A percentile compares a stretch with the other conserved stretches of the same genome.
Conservation (phyloP, 2,797 vertebrate genomes). For the Pyrocephalus nanus region DNA sequence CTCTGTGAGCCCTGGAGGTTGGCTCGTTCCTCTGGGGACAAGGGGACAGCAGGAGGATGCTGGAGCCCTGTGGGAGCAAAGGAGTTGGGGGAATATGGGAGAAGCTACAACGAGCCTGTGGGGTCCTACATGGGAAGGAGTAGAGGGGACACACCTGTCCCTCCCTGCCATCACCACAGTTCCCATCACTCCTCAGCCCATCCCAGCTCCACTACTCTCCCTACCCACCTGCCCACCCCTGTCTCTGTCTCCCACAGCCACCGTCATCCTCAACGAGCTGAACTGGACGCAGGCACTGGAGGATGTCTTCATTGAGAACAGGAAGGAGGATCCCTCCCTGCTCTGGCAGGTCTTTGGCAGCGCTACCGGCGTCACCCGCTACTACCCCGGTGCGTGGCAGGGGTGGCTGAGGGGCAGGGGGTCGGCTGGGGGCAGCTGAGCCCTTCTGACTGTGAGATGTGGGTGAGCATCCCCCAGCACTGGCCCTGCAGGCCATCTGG, state of each 20-base stretch:
- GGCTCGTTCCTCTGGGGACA: neutral
- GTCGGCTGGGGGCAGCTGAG: neutral
- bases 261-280: constrained; percentile 94
- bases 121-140: neutral
- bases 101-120: neutral
- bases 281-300: constrained; percentile 98
- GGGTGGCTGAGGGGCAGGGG: neutral
- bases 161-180: fast-evolving
- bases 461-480: fast-evolving
- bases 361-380: constrained; percentile 95
- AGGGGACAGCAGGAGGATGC: neutral
- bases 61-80: fast-evolving
- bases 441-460: neutral
- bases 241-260: constrained; percentile 77
- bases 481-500: fast-evolving
- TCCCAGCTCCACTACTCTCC: neutral
- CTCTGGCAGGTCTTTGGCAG: constrained; percentile 99
- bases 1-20: neutral
- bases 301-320: constrained; percentile 93
- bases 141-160: neutral
- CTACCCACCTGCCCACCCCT: fast-evolving
- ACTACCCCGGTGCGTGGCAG: constrained; percentile 83
- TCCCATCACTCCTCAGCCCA: neutral
- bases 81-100: fast-evolving
- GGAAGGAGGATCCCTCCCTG: constrained; percentile 90